phyloP scores from a whole-genome alignment of 2,888 invertebrate genomes.

The Parapristionchus giblindavisi region DNA sequence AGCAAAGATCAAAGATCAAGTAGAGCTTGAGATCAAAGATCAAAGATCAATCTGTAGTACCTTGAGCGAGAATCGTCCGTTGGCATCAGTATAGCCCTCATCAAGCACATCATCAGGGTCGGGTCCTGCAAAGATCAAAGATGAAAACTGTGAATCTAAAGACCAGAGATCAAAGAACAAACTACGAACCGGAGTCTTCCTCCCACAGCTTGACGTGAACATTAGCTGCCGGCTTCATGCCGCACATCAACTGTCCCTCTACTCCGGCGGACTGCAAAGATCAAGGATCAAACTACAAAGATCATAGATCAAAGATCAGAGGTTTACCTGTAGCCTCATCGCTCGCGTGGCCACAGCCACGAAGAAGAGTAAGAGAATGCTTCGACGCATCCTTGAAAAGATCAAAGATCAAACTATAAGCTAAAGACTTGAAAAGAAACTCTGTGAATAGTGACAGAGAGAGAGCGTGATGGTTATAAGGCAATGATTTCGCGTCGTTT shows the following conservation, averaged over 20 bases:
- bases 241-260: slow-evolving; percentile 55
- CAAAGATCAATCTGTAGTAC: neutral
- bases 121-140: slow-evolving; percentile 46
- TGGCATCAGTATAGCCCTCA: slow-evolving; percentile 55
- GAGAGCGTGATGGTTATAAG: neutral
- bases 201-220: slow-evolving; percentile 59
- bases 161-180: neutral
- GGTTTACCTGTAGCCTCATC: slow-evolving; percentile 31
- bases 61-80: slow-evolving; percentile 50
- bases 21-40: no score
- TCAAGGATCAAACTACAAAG: neutral
- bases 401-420: no score
- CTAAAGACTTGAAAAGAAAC: neutral
- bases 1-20: no score
- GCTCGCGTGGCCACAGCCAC: neutral
- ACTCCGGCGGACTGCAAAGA: slow-evolving; percentile 51
- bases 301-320: neutral
- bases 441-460: no score
- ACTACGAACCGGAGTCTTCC: slow-evolving; percentile 48
- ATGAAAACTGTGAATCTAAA: neutral
- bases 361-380: neutral
- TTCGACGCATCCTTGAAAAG: slow-evolving; percentile 13
- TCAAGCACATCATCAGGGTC: slow-evolving; percentile 63
- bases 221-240: slow-evolving; percentile 52
- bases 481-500: neutral